A percentile compares a stretch with the other conserved stretches of the same genome.
Conservation (phyloP, 2,113 vertebrate species). For the Tringa solitaria region DNA sequence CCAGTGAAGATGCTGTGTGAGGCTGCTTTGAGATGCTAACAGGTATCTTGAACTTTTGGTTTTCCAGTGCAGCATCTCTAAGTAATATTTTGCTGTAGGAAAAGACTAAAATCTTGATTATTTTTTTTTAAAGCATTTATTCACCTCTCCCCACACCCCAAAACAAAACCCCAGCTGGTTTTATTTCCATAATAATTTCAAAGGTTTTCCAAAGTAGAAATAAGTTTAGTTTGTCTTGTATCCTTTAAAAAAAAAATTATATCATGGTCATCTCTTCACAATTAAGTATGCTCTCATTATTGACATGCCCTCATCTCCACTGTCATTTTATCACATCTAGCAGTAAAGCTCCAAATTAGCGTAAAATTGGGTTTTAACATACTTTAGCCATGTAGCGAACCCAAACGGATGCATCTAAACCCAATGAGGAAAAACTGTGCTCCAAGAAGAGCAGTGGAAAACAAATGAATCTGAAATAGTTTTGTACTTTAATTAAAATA, state of each 20-base stretch:
- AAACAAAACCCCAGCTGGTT: background rate
- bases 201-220: slow-evolving; percentile 2
- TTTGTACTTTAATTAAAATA: background rate
- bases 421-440: background rate
- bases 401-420: background rate
- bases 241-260: background rate
- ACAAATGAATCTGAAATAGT: background rate
- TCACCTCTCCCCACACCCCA: slow-evolving; percentile 15
- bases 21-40: slow-evolving; percentile 70
- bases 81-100: slow-evolving; percentile 66
- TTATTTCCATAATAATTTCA: slow-evolving; percentile 32
- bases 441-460: background rate
- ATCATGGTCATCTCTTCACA: slow-evolving; percentile 45
- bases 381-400: background rate
- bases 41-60: slow-evolving; percentile 70
- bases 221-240: slow-evolving; percentile 13
- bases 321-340: slow-evolving; percentile 34
- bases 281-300: slow-evolving; percentile 37
- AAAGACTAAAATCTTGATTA: slow-evolving; percentile 23
- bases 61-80: slow-evolving; percentile 69
- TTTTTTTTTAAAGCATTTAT: slow-evolving; percentile 9
- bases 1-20: slow-evolving; percentile 72
- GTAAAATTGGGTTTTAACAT: slow-evolving; percentile 24
- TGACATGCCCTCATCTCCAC: slow-evolving; percentile 51
- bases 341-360: slow-evolving; percentile 7